Base-by-base conservation (phyloP, 2,113 vertebrate genomes). In the Ardeotis arabs region DNA sequence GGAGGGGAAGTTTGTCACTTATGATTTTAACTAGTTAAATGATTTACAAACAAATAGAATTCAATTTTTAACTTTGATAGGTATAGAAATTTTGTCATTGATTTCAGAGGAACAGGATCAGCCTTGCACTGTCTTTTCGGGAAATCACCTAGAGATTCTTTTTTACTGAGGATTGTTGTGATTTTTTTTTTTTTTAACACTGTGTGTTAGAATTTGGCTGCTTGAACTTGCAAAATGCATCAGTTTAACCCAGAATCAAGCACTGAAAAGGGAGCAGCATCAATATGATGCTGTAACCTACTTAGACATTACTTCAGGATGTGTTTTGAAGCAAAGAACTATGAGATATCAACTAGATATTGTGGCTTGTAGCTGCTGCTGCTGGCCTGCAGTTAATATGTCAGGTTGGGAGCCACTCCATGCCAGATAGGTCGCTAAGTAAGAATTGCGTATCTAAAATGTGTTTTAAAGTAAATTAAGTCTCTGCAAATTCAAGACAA, bases 141-240 rank as follows among this genome's bases (percentile, higher is more conserved):
- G 70, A 91, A 92, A 87, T 20, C 55, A 87, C 66, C 62, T 81
- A 37, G 73, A 62, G 37, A 12, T 58, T 29, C 64, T 55, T 76
- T 84, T 81, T 77, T 24, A 24, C 31, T 52, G 62, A 47, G 24
- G 0, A 44, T 44, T 44, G 41, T 44, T 41, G 41, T 44, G 14
- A 5, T 10, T 44, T 31, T 63, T 28, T 12, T 53, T 53, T 89
- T 77, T 96, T 82, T 92, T 44, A 90, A 47, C 63, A 62, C 31
- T 7, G 2, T 70, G 37, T 81, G 66, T 78, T 82, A 59, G 41
- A 84, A 89, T 82, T 79, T 70, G 67, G 37, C 50, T 92, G 70
- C 70, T 82, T 67, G 53, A 92, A 85, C 70, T 91, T 92, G 81
- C 41, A 87, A 91, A 91, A 70, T 76, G 66, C 77, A 58, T 82